phyloP scores from a whole-genome alignment of 2,888 invertebrate species.

The Ectemnius lituratus region DNA sequence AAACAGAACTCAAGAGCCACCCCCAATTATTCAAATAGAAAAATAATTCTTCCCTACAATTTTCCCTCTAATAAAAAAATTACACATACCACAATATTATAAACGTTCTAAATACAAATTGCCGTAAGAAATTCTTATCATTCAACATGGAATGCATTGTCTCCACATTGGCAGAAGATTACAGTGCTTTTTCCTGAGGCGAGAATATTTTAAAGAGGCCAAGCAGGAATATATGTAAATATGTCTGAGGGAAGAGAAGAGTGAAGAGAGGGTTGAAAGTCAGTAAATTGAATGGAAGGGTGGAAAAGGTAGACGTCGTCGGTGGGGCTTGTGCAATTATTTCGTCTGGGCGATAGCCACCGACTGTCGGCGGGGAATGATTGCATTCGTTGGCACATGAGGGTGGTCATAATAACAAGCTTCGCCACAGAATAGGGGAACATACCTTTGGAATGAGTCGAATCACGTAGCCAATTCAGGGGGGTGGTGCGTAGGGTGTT shows the following conservation, averaged over 20 bases:
- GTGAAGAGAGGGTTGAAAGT: neutral
- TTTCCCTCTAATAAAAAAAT: too few relatives aligned
- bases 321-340: slow-evolving; percentile 46
- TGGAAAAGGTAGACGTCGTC: slow-evolving; percentile 17
- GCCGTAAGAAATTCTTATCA: too few relatives aligned
- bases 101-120: too few relatives aligned
- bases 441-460: slow-evolving; percentile 47
- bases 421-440: slow-evolving; percentile 26
- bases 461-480: slow-evolving; percentile 67
- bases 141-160: too few relatives aligned
- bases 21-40: too few relatives aligned
- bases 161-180: too few relatives aligned
- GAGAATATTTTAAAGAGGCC: too few relatives aligned
- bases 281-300: slow-evolving; percentile 33
- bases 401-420: slow-evolving; percentile 48
- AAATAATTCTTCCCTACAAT: too few relatives aligned
- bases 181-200: too few relatives aligned
- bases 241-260: neutral
- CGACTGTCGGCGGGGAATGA: slow-evolving; percentile 30
- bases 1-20: too few relatives aligned
- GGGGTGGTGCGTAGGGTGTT: neutral
- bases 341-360: slow-evolving; percentile 32
- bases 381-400: slow-evolving; percentile 23
- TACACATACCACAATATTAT: too few relatives aligned
- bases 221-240: neutral